Conservation (phyloP, 2,113 vertebrate genomes). For the Rhegmatorhina hoffmannsi region DNA sequence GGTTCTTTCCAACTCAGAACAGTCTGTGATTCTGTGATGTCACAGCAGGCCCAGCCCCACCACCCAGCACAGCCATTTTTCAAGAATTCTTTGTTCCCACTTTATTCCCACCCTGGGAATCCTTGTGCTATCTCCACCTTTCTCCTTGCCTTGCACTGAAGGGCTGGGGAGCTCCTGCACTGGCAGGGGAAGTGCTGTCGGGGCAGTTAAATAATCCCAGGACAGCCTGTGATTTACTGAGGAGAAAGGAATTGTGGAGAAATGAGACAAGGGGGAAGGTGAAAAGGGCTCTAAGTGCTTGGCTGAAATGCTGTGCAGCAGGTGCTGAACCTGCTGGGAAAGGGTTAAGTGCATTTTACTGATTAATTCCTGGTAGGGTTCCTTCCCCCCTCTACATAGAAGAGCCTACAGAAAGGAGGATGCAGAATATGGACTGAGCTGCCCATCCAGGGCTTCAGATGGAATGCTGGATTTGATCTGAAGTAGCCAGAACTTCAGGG, state of each 20-base stretch:
- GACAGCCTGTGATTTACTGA: not conserved
- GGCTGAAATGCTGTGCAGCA: not conserved
- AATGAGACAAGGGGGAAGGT: not conserved
- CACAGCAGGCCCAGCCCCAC: not conserved
- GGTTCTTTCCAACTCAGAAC: too few species aligned
- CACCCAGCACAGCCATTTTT: not conserved
- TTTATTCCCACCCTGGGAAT: not conserved
- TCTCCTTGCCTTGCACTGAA: not conserved
- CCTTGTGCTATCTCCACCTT: not conserved
- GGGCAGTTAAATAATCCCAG: constrained; percentile 3
- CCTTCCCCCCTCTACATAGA: not conserved
- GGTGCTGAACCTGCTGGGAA: not conserved
- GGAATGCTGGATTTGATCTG: not conserved
- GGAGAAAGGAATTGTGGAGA: not conserved
- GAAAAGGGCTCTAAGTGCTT: not conserved
- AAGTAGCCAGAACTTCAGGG: not conserved
- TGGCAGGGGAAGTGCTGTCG: not conserved
- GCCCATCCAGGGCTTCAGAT: not conserved
- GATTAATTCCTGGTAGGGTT: not conserved
- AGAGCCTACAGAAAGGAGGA: not conserved
- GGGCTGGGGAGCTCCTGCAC: not conserved
- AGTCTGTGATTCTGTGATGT: not conserved
- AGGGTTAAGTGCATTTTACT: not conserved
- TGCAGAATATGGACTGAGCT: not conserved
- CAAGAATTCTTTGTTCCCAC: not conserved